Evolutionary conservation across 2,888 invertebrate genomes (phyloP), one percentile per base, ranked within the genome.

Genomic region (Drosophila mettleri): DNA sequence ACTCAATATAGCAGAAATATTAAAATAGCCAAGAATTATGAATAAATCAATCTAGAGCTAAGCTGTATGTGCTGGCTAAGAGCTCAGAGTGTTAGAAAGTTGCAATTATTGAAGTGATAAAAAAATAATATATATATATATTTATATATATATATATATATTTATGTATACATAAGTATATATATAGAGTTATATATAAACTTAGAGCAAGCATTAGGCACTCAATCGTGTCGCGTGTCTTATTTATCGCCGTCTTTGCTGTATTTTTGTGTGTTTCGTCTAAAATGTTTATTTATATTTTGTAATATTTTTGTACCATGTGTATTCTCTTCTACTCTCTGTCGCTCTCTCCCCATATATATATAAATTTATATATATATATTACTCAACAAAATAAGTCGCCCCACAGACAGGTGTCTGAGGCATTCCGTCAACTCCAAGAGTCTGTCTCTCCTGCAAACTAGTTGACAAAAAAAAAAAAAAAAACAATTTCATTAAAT

Each of bases 201-300:
- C 6, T n/a, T 6, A 27, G 45, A 16, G 27, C 45, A 16, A 27
- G 27, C 12, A 27, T 45, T 16, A 1, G 2, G 27, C 6, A 45
- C 27, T 45, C 24, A 3, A n/a, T 22, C 24, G n/a, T 2, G 1
- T 9, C 3, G n/a, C 9, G 6, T n/a, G 3, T 24, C 9, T n/a
- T 2, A 4, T n/a, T 43, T 24, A 4, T 9, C 41, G 22, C 4
- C 43, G 8, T 24, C 43, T 24, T 24, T n/a, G 0, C 10, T 3
- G 10, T 2, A 24, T 24, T 7, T 2, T 43, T n/a, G 16, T 52
- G 52, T 48, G 41, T 36, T 64, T 41, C n/a, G 34, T n/a, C 36
- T 18, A 16, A 18, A 63, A 53, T 53, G 41, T 48, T 69, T 69
- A 62, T 69, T 58, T 70, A 33, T 70, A 39, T 53, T 52, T 57